These are phyloP conservation scores for Lepisosteus osseus DNA, from an alignment of 2,113 vertebrate genomes.

Conservation along the genomic window DNA sequence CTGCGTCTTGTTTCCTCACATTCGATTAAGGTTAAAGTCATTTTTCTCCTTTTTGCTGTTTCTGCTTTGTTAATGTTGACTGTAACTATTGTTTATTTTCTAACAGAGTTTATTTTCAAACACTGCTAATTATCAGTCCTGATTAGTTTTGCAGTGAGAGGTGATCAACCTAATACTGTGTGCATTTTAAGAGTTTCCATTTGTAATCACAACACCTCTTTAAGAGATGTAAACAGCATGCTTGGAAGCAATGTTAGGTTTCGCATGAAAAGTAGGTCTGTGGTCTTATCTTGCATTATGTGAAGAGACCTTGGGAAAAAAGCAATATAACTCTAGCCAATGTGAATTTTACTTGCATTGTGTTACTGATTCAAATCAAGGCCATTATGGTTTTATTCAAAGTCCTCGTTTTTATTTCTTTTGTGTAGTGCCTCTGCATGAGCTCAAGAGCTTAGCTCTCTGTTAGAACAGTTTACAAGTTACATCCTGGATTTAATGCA, in stretches of 20 bases:
- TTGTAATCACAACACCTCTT: conserved; percentile 20
- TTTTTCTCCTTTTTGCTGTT: neutral
- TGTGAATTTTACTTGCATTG: conserved; percentile 14
- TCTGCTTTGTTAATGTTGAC: neutral
- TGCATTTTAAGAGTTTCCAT: conserved; percentile 16
- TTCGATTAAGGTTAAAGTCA: neutral
- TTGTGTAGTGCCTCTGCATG: conserved; percentile 1
- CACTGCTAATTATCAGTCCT: conserved; percentile 42
- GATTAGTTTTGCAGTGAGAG: conserved; percentile 43
- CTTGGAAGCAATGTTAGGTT: neutral
- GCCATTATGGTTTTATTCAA: neutral
- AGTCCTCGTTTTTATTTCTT: conserved; percentile 12
- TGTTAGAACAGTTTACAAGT: neutral
- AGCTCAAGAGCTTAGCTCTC: conserved; percentile 11
- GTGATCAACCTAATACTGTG: conserved; percentile 36
- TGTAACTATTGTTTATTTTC: neutral
- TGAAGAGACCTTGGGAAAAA: conserved; percentile 52
- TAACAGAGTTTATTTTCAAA: conserved; percentile 21
- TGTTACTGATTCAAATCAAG: conserved; percentile 23
- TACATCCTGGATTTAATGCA: neutral
- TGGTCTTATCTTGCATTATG: conserved; percentile 39
- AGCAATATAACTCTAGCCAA: conserved; percentile 24
- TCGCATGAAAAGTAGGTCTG: conserved; percentile 43
- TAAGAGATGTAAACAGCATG: conserved; percentile 22
- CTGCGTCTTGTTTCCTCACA: conserved; percentile 49